Evolutionary conservation across 2,888 invertebrate genomes (phyloP).

Genomic region (Drosophila helvetica): DNA sequence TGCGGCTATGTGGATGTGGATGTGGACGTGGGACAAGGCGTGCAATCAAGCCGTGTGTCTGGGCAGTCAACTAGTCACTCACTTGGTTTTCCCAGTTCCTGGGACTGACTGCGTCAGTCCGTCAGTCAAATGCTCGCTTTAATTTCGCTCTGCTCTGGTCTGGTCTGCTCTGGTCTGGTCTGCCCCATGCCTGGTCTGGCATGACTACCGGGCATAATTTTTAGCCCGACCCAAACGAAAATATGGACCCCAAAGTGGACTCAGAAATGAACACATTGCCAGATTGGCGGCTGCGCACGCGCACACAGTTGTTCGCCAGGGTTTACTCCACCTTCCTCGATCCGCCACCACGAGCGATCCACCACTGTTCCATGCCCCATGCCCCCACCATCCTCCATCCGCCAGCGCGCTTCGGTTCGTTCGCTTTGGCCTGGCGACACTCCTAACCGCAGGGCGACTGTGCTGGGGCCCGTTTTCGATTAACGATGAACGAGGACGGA

Average conservation of each 20-base stretch:
- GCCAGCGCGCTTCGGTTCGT: conserved; percentile 9
- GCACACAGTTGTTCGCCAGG: conserved; percentile 63
- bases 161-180: conserved; percentile 18
- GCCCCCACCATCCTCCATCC: conserved; percentile 1
- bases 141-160: conserved; percentile 63
- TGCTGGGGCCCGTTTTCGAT: conserved; percentile 68
- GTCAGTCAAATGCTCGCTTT: conserved; percentile 66
- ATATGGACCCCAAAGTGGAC: conserved; percentile 56
- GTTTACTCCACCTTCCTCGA: conserved; percentile 31
- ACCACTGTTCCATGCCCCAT: neutral
- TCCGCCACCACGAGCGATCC: neutral
- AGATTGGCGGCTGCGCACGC: conserved; percentile 64
- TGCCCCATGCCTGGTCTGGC: conserved; percentile 41
- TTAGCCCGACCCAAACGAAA: conserved; percentile 47
- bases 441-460: conserved; percentile 82
- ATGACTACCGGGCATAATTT: conserved; percentile 82
- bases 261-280: conserved; percentile 73
- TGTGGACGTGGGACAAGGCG: conserved; percentile 47
- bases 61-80: conserved; percentile 52
- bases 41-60: conserved; percentile 61
- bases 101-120: conserved; percentile 49
- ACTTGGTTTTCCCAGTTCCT: conserved; percentile 30
- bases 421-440: conserved; percentile 63
- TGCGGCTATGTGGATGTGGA: conserved; percentile 10
- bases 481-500: conserved; percentile 50